Percentiles rank a stretch among this genome's conserved stretches.
These are phyloP conservation scores for Origma solitaria DNA, from an alignment of 2,113 vertebrate species.

Conservation along the genomic window DNA sequence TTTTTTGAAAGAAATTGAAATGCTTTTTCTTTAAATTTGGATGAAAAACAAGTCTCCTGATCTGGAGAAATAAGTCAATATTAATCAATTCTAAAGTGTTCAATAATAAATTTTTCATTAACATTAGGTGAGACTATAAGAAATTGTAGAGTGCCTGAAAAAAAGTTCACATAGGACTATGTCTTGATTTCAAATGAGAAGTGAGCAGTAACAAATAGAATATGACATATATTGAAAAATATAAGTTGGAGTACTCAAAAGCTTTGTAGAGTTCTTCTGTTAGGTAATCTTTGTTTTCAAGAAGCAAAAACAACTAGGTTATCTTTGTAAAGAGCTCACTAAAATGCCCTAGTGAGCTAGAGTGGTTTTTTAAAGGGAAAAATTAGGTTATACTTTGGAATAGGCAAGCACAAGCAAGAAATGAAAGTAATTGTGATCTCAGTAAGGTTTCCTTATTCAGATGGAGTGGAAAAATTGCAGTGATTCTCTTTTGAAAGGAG, in stretches of 20 bases:
- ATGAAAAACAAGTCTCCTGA: neutral
- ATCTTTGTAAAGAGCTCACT: neutral
- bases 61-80: neutral
- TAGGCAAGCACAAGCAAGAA: neutral
- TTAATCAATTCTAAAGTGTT: neutral
- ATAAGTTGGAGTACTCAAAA: neutral
- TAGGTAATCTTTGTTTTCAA: neutral
- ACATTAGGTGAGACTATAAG: neutral
- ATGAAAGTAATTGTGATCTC: neutral
- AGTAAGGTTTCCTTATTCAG: neutral
- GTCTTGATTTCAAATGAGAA: neutral
- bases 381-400: neutral
- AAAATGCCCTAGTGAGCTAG: neutral
- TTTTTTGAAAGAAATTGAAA: neutral
- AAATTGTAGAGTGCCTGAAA: neutral
- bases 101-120: neutral
- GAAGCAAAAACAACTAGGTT: neutral
- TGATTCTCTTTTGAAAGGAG: neutral
- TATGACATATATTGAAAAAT: neutral
- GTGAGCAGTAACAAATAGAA: neutral
- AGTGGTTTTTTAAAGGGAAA: neutral
- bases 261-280: neutral
- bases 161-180: neutral
- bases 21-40: neutral
- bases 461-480: neutral